These are phyloP conservation scores for Rhinoptilus africanus DNA, from an alignment of 2,113 vertebrate species.

Conservation along the genomic window DNA sequence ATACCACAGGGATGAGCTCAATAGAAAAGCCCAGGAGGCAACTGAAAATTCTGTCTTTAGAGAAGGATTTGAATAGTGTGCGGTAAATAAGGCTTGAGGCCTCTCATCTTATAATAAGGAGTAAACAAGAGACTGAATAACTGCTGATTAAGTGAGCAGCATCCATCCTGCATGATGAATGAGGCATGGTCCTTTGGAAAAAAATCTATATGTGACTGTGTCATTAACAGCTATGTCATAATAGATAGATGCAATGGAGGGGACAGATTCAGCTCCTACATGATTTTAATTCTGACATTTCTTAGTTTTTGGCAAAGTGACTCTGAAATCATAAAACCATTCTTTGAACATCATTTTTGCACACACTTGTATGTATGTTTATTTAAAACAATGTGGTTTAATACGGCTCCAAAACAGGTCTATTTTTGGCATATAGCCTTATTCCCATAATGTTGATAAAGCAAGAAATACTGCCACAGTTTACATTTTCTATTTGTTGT, in stretches of 20 bases:
- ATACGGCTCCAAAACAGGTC: background rate
- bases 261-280: background rate
- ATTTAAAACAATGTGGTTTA: background rate
- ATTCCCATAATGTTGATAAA: background rate
- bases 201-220: background rate
- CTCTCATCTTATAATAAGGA: constrained; percentile 5
- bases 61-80: background rate
- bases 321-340: background rate
- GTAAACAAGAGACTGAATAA: constrained; percentile 40
- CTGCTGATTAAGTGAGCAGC: constrained; percentile 38
- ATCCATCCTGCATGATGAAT: background rate
- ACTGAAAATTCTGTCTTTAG: constrained; percentile 39
- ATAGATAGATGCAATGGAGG: background rate
- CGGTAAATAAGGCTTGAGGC: constrained; percentile 14
- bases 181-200: background rate
- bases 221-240: background rate
- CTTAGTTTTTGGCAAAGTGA: background rate
- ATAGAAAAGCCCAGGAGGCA: constrained; percentile 21
- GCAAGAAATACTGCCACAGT: background rate
- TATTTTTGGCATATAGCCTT: background rate
- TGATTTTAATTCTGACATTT: background rate
- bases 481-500: background rate
- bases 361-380: background rate
- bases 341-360: background rate
- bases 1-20: background rate